These are phyloP conservation scores for Tympanuchus pallidicinctus DNA, from an alignment of 2,113 vertebrate genomes.

Conservation along the genomic window DNA sequence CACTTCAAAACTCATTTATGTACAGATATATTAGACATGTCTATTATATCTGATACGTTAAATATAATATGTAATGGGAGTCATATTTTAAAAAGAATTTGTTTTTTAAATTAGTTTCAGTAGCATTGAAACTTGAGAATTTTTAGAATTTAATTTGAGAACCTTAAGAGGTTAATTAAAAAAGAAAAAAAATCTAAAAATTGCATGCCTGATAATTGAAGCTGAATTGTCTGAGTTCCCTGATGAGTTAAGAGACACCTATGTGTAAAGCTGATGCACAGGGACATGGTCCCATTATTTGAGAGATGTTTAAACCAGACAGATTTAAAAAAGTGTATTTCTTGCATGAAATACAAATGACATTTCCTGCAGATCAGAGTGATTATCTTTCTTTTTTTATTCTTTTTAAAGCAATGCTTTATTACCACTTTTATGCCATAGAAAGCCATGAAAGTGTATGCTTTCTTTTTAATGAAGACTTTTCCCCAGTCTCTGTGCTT, in stretches of 20 bases:
- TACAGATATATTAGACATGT: not conserved
- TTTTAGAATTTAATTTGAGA: not conserved
- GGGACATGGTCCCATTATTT: not conserved
- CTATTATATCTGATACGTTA: not conserved
- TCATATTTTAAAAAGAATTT: not conserved
- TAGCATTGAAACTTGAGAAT: not conserved
- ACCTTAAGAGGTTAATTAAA: not conserved
- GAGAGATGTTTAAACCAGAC: slow-evolving; percentile 29
- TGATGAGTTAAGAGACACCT: slow-evolving; percentile 3
- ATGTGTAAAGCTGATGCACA: not conserved
- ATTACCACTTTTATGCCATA: not conserved
- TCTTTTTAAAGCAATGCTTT: not conserved
- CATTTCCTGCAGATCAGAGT: not conserved
- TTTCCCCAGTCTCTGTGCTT: not conserved
- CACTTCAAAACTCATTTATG: not conserved
- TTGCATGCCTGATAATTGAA: not conserved
- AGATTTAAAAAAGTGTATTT: slow-evolving; percentile 12
- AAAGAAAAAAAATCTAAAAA: not conserved
- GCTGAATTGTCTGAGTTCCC: not conserved
- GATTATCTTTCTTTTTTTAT: not conserved
- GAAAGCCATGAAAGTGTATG: not conserved
- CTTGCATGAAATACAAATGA: slow-evolving; percentile 14
- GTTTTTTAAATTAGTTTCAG: not conserved
- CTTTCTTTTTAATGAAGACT: slow-evolving; percentile 25
- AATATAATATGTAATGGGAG: not conserved